Conservation (phyloP, 2,113 vertebrate genomes). For the Orycteropus afer region DNA sequence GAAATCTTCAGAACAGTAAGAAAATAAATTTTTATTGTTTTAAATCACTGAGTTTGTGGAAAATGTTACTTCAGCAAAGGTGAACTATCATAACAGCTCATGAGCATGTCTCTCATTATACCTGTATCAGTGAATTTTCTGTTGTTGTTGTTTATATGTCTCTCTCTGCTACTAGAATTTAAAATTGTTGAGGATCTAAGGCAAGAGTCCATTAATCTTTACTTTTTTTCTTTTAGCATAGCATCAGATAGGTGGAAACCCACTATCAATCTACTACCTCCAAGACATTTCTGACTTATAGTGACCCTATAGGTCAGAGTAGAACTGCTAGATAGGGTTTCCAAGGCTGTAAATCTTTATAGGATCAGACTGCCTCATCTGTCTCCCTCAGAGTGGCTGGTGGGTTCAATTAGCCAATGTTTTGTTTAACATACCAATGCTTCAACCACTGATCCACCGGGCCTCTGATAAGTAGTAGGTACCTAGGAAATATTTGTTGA, state of each 20-base stretch:
- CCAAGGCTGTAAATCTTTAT: too few relatives aligned
- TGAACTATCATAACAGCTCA: neutral
- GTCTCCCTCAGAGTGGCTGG: too few relatives aligned
- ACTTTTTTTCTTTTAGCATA: neutral
- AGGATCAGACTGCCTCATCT: too few relatives aligned
- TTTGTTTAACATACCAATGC: too few relatives aligned
- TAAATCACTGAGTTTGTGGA: neutral
- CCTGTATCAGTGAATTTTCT: neutral
- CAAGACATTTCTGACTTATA: too few relatives aligned
- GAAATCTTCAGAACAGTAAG: neutral
- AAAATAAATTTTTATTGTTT: neutral
- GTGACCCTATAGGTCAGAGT: too few relatives aligned
- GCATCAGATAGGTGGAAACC: too few relatives aligned
- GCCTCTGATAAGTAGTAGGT: neutral
- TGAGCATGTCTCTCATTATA: neutral
- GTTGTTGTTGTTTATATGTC: neutral
- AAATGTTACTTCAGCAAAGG: neutral
- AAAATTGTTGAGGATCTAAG: neutral
- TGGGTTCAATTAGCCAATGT: too few relatives aligned
- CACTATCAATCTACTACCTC: too few relatives aligned
- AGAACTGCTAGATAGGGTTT: too few relatives aligned
- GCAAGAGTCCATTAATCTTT: neutral
- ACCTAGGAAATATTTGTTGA: neutral
- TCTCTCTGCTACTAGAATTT: neutral
- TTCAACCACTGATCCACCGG: too few relatives aligned